Evolutionary conservation across 2,797 vertebrate genomes (phyloP).

Genomic region (Poecile montanus): DNA sequence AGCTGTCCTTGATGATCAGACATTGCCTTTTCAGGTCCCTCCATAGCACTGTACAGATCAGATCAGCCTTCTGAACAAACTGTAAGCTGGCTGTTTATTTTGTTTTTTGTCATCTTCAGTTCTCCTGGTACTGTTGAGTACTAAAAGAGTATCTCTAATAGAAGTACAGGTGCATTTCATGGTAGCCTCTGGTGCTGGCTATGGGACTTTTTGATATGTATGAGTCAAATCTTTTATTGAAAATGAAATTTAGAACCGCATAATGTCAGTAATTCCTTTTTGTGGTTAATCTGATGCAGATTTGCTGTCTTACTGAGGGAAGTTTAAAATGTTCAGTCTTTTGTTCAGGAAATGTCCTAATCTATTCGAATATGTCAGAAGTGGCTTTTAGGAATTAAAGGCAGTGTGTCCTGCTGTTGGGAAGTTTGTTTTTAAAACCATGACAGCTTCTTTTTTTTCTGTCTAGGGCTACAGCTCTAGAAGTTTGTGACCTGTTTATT

Average conservation of each 20-base stretch:
- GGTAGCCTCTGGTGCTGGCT: not conserved
- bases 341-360: not conserved
- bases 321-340: not conserved
- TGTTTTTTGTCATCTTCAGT: not conserved
- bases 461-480: not conserved
- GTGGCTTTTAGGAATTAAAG: not conserved
- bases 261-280: not conserved
- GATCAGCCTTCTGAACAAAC: not conserved
- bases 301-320: not conserved
- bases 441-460: not conserved
- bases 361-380: not conserved
- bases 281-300: not conserved
- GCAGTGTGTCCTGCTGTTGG: not conserved
- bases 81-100: not conserved
- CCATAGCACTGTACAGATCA: accelerated
- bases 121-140: not conserved
- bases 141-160: not conserved
- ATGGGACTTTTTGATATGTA: not conserved
- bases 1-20: not conserved
- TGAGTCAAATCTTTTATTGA: not conserved
- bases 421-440: not conserved
- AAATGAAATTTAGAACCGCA: not conserved
- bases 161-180: not conserved
- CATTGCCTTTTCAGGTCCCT: not conserved
- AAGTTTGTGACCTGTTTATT: not conserved